Evolutionary conservation across 2,113 vertebrate species (phyloP), one percentile per base, ranked within the genome.

Genomic region (Macquaria australasica): DNA sequence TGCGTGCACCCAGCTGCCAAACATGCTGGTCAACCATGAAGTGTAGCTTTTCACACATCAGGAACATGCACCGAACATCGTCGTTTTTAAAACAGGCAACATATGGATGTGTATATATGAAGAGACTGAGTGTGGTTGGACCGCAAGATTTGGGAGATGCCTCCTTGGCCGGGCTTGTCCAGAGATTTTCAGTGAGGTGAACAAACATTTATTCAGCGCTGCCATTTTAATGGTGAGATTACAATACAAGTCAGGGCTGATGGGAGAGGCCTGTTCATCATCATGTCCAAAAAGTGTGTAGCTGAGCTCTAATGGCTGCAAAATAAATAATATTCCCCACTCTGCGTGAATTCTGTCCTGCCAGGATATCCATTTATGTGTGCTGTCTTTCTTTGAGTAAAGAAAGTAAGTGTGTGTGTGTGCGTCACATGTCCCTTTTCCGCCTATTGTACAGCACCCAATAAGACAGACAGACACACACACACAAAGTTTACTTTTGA

Each of bases 201-300:
- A 63, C 87, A 92, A 92, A 89, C 85, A 88, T 92, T 92, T 93
- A 92, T 81, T 77, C 84, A 83, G 78, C 0, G 16, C 73, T 75
- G 72, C n/a, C n/a, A 31, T 74, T 84, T 81, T 73, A 79, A 77
- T 58, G 62, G 23, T n/a, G 71, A 77, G 14, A 43, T 62, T 31
- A 60, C n/a, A 60, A 45, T 59, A 31, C 14, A 15, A 53, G 67
- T 82, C 63, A 63, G 37, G 55, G 34, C 23, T 76, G 82, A 85
- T 64, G 72, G 63, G 51, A 82, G 67, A 80, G 34, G 62, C 14
- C 82, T 79, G 69, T 31, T 79, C 53, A 58, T 85, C 45, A 21
- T 53, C 18, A 18, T 4, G n/a, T 23, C 31, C 74, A 8, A 60
- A 28, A 62, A 76, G 74, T 48, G 48, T 78, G 60, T 1, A 66